Conservation (phyloP, 1,140 invertebrate species). For the Diploscapter pachys region DNA sequence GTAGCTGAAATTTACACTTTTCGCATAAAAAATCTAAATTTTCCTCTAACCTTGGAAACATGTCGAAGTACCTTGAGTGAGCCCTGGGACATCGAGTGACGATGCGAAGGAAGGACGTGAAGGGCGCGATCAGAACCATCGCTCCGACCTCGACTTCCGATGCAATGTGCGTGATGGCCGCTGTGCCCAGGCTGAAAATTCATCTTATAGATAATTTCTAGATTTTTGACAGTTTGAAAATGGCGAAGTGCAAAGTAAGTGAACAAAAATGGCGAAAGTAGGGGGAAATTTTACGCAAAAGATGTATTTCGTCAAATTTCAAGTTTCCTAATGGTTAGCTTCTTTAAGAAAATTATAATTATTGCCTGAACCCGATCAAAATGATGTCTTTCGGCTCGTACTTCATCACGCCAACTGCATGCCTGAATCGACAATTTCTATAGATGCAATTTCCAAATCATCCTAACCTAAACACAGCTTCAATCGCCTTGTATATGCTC, state of each 20-base stretch:
- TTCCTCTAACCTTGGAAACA: constrained; percentile 30
- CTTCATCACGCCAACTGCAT: constrained; percentile 3
- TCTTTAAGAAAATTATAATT: no score
- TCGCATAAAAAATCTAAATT: background rate
- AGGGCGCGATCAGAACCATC: constrained; percentile 38
- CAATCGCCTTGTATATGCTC: constrained; percentile 29
- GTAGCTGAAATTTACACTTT: constrained; percentile 12
- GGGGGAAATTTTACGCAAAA: no score
- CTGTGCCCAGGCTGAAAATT: constrained; percentile 33
- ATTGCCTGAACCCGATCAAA: constrained; percentile 18
- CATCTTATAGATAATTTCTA: no score
- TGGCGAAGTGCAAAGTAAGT: no score
- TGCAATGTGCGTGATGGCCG: constrained; percentile 35
- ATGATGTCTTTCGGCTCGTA: constrained; percentile 20
- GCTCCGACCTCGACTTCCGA: constrained; percentile 16
- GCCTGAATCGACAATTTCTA: constrained; percentile 10
- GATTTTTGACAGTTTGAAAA: no score
- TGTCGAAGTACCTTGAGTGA: constrained; percentile 20
- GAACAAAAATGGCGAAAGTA: no score
- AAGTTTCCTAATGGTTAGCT: no score
- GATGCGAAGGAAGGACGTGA: constrained; percentile 37
- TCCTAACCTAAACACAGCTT: constrained; percentile 6
- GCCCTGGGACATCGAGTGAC: constrained; percentile 16
- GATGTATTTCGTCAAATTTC: no score
- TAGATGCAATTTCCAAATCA: no score